Conservation (phyloP, 2,888 invertebrate species). For the Bibio marci region DNA sequence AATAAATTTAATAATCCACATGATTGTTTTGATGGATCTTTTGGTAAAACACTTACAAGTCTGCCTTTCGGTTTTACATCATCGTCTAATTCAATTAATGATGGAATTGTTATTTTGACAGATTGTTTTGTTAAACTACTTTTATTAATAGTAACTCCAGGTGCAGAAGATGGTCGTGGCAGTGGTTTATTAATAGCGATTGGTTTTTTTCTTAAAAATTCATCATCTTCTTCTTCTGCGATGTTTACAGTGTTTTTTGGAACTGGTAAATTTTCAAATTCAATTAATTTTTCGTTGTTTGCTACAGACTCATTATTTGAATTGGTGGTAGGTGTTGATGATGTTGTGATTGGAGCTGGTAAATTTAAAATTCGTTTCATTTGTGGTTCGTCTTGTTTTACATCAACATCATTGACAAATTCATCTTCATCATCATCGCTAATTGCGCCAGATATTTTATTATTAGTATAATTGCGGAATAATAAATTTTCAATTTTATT, state of each 20-base stretch:
- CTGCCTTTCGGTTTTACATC: conserved; percentile 17
- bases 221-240: conserved; percentile 42
- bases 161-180: too few relatives aligned
- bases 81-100: conserved; percentile 35
- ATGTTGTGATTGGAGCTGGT: not conserved
- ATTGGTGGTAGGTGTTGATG: not conserved
- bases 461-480: not conserved
- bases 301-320: too few relatives aligned
- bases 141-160: too few relatives aligned
- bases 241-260: conserved; percentile 16
- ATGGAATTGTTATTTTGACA: conserved; percentile 50
- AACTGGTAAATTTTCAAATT: conserved; percentile 14
- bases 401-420: not conserved
- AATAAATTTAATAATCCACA: conserved; percentile 45
- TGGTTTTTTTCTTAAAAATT: conserved; percentile 42
- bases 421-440: not conserved
- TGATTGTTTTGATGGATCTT: conserved; percentile 12
- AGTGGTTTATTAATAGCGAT: conserved; percentile 15
- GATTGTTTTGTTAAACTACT: conserved; percentile 25
- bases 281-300: too few relatives aligned
- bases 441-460: not conserved
- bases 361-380: not conserved
- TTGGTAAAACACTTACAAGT: conserved; percentile 3
- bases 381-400: not conserved
- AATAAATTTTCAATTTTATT: not conserved